Conservation (phyloP, 2,113 vertebrate genomes). For the Redunca redunca region DNA sequence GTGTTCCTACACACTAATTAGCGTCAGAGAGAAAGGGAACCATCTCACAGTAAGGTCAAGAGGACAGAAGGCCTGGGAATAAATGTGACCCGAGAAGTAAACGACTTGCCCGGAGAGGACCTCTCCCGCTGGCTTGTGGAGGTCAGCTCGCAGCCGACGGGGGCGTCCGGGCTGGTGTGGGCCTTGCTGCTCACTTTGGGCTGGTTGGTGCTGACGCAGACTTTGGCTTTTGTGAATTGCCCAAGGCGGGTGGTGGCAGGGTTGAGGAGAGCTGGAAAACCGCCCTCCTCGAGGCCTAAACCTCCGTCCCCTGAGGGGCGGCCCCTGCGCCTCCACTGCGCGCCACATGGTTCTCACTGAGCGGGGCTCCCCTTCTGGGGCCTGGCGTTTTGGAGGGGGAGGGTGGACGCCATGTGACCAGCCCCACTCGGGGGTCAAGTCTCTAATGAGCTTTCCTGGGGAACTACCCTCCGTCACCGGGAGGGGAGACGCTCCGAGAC, state of each 20-base stretch:
- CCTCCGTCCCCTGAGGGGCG: background rate
- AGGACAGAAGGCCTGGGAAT: background rate
- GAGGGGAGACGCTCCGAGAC: background rate
- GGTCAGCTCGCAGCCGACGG: accelerated
- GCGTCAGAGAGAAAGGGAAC: background rate
- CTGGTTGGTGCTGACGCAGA: background rate
- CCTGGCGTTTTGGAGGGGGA: background rate
- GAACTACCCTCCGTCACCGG: background rate
- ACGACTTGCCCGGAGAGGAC: background rate
- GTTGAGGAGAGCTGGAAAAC: background rate
- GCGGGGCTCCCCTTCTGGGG: background rate
- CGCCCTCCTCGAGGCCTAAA: background rate
- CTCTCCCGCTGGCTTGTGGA: background rate
- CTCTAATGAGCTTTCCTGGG: background rate
- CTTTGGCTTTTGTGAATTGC: background rate
- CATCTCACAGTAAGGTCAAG: background rate
- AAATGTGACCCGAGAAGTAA: background rate
- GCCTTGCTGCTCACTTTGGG: background rate
- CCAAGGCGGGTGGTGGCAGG: background rate
- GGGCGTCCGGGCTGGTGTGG: accelerated
- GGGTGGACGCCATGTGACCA: background rate
- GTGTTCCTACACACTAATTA: background rate
- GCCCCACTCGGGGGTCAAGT: background rate
- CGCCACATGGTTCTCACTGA: accelerated
- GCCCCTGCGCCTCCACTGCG: background rate